These are phyloP conservation scores for Falco berigora DNA, from an alignment of 2,797 vertebrate species.

Conservation along the genomic window DNA sequence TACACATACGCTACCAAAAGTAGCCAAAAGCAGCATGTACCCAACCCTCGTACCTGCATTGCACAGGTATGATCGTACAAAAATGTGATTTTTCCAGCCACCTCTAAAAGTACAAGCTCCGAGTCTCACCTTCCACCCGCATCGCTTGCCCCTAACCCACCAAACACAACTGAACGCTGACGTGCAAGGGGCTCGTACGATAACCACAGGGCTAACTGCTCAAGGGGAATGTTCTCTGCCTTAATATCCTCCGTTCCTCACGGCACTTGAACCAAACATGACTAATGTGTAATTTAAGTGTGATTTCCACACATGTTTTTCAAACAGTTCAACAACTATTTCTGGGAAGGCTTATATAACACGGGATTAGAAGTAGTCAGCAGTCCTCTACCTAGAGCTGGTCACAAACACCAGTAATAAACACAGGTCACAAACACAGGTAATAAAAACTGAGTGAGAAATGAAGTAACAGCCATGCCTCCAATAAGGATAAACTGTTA, in stretches of 20 bases:
- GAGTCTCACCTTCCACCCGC: not conserved
- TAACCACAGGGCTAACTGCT: not conserved
- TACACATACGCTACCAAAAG: fast-evolving
- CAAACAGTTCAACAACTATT: not conserved
- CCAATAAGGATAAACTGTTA: not conserved
- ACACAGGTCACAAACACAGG: not conserved
- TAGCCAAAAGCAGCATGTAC: fast-evolving
- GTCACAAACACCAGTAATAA: not conserved
- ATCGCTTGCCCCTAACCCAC: too few relatives aligned
- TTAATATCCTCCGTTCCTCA: not conserved
- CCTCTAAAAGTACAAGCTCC: not conserved
- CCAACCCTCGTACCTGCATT: not conserved
- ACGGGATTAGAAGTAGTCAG: not conserved
- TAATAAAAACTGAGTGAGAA: not conserved
- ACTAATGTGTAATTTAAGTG: not conserved
- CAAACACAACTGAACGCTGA: not conserved
- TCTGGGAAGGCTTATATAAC: not conserved
- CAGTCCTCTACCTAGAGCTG: not conserved
- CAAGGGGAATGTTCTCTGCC: not conserved
- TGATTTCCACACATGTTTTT: not conserved
- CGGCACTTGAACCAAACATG: not conserved
- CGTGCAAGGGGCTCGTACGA: not conserved
- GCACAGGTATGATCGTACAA: fast-evolving
- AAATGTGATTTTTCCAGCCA: not conserved
- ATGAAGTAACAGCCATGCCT: not conserved